Evolutionary conservation across 2,797 vertebrate species (phyloP).

Genomic region (Acanthurus leucopareius): DNA sequence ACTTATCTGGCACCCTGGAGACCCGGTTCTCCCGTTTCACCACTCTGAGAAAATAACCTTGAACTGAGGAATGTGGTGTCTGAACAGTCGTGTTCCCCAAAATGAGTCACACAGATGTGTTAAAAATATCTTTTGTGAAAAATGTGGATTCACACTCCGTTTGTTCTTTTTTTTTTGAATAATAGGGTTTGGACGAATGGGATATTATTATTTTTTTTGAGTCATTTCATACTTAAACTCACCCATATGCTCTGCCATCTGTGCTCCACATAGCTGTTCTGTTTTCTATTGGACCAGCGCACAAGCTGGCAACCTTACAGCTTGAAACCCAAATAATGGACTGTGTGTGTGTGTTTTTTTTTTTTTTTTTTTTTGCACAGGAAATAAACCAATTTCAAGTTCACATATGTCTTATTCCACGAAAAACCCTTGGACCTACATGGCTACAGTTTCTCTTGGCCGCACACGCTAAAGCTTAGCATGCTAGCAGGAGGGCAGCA

Average conservation of each 20-base stretch:
- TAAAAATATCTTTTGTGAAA: conserved; percentile 8
- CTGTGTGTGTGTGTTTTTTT: conserved; percentile 43
- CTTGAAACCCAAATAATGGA: conserved; percentile 64
- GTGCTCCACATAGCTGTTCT: conserved; percentile 70
- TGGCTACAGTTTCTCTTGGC: conserved; percentile 72
- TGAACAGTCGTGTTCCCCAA: neutral
- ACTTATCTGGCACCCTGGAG: neutral
- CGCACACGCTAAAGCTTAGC: conserved; percentile 50
- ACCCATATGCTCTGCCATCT: conserved; percentile 76
- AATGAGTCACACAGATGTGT: conserved; percentile 40
- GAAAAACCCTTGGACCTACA: conserved; percentile 48
- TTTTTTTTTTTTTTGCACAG: conserved; percentile 44
- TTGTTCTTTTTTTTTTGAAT: conserved; percentile 2
- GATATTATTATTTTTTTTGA: conserved; percentile 33
- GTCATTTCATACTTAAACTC: conserved; percentile 63
- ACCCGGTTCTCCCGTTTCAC: neutral
- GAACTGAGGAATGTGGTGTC: neutral
- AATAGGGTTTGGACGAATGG: conserved; percentile 46
- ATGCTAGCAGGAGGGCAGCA: conserved; percentile 61
- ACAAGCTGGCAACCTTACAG: conserved; percentile 68
- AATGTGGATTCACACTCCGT: neutral
- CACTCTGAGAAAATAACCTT: neutral
- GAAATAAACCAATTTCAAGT: conserved; percentile 69
- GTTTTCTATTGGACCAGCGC: conserved; percentile 66
- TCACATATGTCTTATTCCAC: conserved; percentile 66